Evolutionary conservation across 2,113 vertebrate genomes (phyloP), one percentile per base, ranked within the genome.

Genomic region (Eulacestoma nigropectus): DNA sequence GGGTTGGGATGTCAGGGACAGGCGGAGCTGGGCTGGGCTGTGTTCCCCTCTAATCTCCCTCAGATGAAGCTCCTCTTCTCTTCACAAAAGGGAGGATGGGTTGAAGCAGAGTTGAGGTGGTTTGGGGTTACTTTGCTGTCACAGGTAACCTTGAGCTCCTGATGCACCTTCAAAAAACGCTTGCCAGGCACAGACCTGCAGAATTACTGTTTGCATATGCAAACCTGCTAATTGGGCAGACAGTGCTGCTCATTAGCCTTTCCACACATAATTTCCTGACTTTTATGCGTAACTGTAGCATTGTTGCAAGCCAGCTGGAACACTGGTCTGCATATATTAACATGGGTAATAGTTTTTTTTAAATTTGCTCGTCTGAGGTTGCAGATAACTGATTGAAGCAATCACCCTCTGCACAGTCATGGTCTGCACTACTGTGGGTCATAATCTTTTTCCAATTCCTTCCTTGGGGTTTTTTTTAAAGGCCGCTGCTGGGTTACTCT

Each of bases 231-330:
- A 95, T 92, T 96, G 91, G 83, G 84, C 91, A 94, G 90, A 73
- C 88, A 94, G 81, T 87, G 87, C 46, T 59, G 80, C 96, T 95
- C 77, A 67, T 96, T 94, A 95, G 78, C 89, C 94, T 95, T 95
- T 95, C 93, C 76, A 83, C 78, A 84, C 84, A 7, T 74, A 32
- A 95, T 96, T 91, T 95, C 80, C 91, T 89, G 94, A 88, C 60
- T 76, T 76, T 42, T 35, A 33, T 67, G 64, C 21, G 8, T 86
- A 84, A 78, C 62, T 86, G 85, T 18, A 88, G 85, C 6, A 7
- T 29, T 75, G 60, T 79, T 84, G 68, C 55, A 64, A 94, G 88
- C 88, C 95, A 96, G 83, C 92, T 95, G 93, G 89, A 94, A 70
- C 73, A 44, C 17, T 69, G 60, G 30, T 55, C 67, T 94, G 94